Evolutionary conservation across 2,113 vertebrate species (phyloP).

Genomic region (Mesoclemmys tuberculata): DNA sequence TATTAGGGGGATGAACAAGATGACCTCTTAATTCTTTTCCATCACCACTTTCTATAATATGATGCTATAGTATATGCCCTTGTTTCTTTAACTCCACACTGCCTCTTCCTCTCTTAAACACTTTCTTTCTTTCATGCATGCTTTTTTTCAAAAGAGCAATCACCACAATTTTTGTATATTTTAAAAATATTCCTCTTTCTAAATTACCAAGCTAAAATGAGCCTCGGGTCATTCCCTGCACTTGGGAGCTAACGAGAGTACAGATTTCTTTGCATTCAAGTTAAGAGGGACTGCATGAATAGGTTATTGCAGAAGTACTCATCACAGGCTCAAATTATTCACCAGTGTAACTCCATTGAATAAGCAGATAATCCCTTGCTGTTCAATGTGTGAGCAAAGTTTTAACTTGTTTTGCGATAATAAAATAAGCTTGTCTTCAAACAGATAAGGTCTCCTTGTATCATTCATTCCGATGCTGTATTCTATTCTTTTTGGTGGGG

Average conservation of each 20-base stretch:
- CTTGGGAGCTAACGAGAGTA: constrained; percentile 19
- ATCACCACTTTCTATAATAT: constrained; percentile 62
- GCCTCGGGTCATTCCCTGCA: constrained; percentile 24
- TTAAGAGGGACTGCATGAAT: constrained; percentile 34
- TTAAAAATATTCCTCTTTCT: constrained; percentile 33
- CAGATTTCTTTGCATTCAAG: constrained; percentile 42
- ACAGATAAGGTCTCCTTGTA: background rate
- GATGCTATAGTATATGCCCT: constrained; percentile 55
- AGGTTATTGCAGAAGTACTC: background rate
- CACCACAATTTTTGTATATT: background rate
- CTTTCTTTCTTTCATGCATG: constrained; percentile 11
- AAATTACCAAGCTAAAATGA: constrained; percentile 3
- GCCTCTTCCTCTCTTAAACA: constrained; percentile 27
- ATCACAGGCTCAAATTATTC: background rate
- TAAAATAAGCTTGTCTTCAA: background rate
- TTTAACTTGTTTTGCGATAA: background rate
- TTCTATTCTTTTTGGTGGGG: fast-evolving
- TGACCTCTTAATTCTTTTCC: constrained; percentile 58
- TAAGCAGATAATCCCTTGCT: constrained; percentile 8
- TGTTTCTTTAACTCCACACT: background rate
- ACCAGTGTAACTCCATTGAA: background rate
- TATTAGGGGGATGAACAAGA: constrained; percentile 50
- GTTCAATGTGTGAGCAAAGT: background rate
- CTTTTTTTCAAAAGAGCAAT: constrained; percentile 15
- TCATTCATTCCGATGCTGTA: background rate